Evolutionary conservation across 2,888 invertebrate genomes (phyloP), one percentile per base, ranked within the genome.

Genomic region (Dryobotodes eremita): DNA sequence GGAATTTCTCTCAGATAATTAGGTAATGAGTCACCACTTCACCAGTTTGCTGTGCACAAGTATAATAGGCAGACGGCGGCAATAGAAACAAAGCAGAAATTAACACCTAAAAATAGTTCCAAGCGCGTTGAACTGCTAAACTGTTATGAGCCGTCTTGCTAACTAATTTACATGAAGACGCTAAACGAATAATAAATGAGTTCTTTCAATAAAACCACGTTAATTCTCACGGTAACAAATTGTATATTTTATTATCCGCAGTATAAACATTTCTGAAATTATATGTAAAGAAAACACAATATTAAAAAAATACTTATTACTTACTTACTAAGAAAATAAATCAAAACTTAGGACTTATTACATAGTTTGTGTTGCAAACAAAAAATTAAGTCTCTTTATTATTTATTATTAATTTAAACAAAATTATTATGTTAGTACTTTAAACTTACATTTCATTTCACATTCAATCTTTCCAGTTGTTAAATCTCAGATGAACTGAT

Each of bases 211-310:
- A 86, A 85, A 85, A 82, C 55, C 11, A 75, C 42, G 0, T 50
- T 64, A 48, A 36, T 80, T 79, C 53, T 74, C 65, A 79, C 71
- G 68, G 71, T 77, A 85, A 79, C 86, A 83, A 46, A 76, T 83
- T 61, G 68, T 85, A 85, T 83, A 86, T 82, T 81, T 78, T 82
- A 66, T 81, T 77, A 71, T 50, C 68, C 70, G 74, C n/a, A 66
- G 4, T n/a, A 72, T 75, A 70, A 75, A 82, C 31, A 76, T 26
- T 6, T 82, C 53, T 59, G n/a, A 84, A 84, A 73, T 68, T 11
- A 31, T 55, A 53, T 59, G 15, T 62, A 53, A 73, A 61, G 57
- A 73, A 72, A 65, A 68, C 53, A 59, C 46, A 79, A 71, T 71
- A 36, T 62, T 3, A n/a, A 62, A 53, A 78, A 77, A 71, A 36